These are phyloP conservation scores for Sesamia inferens DNA, from an alignment of 2,888 invertebrate genomes.

Conservation along the genomic window DNA sequence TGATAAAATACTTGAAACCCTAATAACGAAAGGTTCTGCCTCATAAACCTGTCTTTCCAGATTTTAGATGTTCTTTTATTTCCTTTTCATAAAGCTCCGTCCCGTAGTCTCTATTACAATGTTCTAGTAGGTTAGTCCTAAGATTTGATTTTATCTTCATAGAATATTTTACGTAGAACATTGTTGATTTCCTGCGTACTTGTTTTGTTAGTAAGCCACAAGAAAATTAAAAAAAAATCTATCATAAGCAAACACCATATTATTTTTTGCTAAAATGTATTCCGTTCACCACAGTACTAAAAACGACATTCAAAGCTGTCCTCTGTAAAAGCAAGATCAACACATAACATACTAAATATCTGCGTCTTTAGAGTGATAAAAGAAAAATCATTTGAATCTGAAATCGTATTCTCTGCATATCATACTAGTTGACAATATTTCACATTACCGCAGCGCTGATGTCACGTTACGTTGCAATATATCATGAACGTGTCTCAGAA, in stretches of 20 bases:
- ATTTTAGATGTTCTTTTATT: not conserved
- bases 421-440: slow-evolving; percentile 28
- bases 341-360: not conserved
- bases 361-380: not conserved
- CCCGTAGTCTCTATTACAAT: not conserved
- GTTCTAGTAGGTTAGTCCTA: not conserved
- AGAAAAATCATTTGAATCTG: slow-evolving; percentile 11
- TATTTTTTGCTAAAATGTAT: too few species aligned
- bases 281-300: too few species aligned
- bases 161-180: not conserved
- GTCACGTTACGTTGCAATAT: slow-evolving; percentile 22
- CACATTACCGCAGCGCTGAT: not conserved
- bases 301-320: not conserved
- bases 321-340: not conserved
- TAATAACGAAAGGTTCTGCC: slow-evolving; percentile 1
- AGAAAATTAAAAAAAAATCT: too few species aligned
- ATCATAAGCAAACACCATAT: not conserved
- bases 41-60: slow-evolving; percentile 1
- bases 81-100: not conserved
- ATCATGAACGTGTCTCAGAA: slow-evolving; percentile 16
- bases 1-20: slow-evolving; percentile 8
- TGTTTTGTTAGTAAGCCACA: not conserved
- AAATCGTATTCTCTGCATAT: slow-evolving; percentile 29
- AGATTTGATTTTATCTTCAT: not conserved
- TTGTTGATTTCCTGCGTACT: not conserved